phyloP scores from a whole-genome alignment of 2,797 vertebrate species.

The Cyprinella venusta region DNA sequence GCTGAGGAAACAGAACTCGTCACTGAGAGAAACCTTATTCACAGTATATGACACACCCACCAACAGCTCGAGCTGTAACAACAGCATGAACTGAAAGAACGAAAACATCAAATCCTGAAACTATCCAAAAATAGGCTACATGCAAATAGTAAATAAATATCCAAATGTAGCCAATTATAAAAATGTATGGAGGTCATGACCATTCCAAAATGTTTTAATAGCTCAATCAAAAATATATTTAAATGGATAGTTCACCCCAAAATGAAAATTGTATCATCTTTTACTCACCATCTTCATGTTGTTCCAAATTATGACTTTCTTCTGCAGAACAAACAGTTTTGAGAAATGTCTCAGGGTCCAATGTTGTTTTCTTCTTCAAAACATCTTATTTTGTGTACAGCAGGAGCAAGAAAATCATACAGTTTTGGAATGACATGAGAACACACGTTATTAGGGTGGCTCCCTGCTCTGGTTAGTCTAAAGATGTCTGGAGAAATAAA shows the following conservation, averaged over 20 bases:
- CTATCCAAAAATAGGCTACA: not conserved
- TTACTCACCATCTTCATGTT: not conserved
- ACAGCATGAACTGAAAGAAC: not conserved
- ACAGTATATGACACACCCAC: slow-evolving; percentile 49
- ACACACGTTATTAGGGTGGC: not conserved
- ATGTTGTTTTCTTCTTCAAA: not conserved
- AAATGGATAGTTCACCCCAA: not conserved
- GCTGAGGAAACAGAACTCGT: slow-evolving; percentile 51
- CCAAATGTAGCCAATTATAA: not conserved
- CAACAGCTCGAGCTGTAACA: slow-evolving; percentile 25
- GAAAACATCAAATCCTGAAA: not conserved
- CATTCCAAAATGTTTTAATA: not conserved
- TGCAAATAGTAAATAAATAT: slow-evolving; percentile 1
- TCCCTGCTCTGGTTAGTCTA: not conserved
- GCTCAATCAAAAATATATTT: not conserved
- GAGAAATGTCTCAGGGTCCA: not conserved
- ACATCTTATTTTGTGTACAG: not conserved
- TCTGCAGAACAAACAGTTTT: not conserved
- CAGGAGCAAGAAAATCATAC: not conserved
- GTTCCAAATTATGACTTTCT: not conserved
- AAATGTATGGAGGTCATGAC: not conserved
- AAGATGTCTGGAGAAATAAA: not conserved
- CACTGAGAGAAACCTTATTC: slow-evolving; percentile 57
- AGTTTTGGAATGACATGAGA: not conserved
- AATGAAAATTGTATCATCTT: not conserved